Evolutionary conservation across 2,797 vertebrate genomes (phyloP), one percentile per base, ranked within the genome.

Genomic region (Enteromius fasciolatus): DNA sequence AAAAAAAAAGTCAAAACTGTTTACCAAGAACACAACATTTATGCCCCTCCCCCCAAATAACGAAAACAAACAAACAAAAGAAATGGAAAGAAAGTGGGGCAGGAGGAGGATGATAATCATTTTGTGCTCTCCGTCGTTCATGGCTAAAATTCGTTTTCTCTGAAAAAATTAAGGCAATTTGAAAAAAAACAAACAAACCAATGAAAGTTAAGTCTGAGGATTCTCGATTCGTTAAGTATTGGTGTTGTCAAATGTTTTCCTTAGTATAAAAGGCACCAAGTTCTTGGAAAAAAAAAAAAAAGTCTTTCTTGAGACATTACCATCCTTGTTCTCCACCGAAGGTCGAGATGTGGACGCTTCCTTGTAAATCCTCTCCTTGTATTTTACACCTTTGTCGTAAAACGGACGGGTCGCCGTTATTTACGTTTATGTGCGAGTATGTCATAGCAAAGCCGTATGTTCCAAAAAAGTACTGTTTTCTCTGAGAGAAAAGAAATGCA

Each of bases 91-190:
- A 64, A 85, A 77, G 33, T 14, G 20, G 63, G 72, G 54, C 25
- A 68, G 41, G 72, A 83, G 54, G 74, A 82, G 66, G 80, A 50
- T 2, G 74, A 72, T 68, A 76, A 86, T 86, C 73, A 75, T 72
- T 33, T 80, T 78, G 87, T 73, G 81, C 83, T 83, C 82, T 86
- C 84, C 80, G 78, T 84, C 54, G 18, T 6, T 73, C 76, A 88
- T 86, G 87, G 89, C 73, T 90, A 80, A 92, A 83, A 89, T 78
- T 36, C 2, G n/a, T 88, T 86, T 86, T 80, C 83, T 81, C 78
- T 82, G 80, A 68, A 74, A 90, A 77, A 88, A 92, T 94, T 94
- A 95, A 95, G 94, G 94, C 94, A 94, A 92, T 88, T 85, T 87
- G 88, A 92, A 92, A 90, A n/a, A 31, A 90, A 87, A 61, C 66